Percentiles rank a stretch among this genome's conserved stretches.
Conservation (phyloP, 2,113 vertebrate species). For the Crotalus viridis region DNA sequence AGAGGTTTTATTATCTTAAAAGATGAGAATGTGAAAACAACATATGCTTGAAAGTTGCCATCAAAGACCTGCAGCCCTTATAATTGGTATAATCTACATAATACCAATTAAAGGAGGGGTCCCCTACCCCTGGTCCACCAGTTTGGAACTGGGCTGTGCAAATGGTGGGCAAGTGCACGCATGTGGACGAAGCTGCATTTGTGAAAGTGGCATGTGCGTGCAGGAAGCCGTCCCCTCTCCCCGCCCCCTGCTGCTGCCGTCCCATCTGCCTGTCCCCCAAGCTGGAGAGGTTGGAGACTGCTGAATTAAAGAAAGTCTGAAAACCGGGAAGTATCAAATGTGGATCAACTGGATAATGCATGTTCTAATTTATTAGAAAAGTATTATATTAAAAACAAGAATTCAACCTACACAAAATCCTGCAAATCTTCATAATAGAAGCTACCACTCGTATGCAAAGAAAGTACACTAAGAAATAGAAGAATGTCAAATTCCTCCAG, state of each 20-base stretch:
- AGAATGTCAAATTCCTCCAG: background rate
- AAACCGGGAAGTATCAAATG: background rate
- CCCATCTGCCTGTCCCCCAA: background rate
- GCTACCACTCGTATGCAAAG: background rate
- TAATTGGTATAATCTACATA: background rate
- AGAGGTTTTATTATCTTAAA: background rate
- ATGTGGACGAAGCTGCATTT: background rate
- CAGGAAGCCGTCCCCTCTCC: background rate
- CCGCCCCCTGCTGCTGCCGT: background rate
- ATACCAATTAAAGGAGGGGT: background rate
- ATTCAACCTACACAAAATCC: background rate
- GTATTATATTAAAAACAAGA: background rate
- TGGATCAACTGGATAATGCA: background rate
- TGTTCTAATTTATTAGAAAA: background rate
- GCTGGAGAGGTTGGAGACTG: background rate
- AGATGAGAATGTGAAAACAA: background rate
- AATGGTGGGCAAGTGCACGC: background rate
- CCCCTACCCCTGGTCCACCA: background rate
- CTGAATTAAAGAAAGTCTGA: background rate
- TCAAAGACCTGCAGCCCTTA: background rate
- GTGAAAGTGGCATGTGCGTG: background rate
- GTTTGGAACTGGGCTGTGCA: background rate
- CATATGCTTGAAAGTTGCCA: background rate
- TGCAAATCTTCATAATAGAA: background rate
- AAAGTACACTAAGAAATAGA: background rate